Percentiles rank a stretch among this genome's conserved stretches.
Evolutionary conservation across 2,888 invertebrate genomes (phyloP).

Genomic region (Erebia epiphron): DNA sequence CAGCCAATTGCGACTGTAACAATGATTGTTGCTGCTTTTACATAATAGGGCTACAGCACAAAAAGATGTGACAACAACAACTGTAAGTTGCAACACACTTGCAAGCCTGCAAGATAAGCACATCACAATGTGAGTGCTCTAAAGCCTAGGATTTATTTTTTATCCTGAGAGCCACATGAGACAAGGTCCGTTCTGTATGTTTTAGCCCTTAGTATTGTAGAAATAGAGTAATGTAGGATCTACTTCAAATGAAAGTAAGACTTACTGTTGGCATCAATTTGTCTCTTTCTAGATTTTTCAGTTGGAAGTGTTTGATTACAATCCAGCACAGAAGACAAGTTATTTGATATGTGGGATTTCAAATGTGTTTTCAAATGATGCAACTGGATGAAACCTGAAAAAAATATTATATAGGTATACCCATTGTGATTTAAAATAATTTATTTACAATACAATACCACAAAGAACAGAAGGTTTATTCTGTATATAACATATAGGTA

Average conservation of each 20-base stretch:
- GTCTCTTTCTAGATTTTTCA: constrained; percentile 61
- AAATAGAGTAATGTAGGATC: neutral
- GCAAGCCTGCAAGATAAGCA: too few relatives aligned
- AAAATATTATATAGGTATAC: neutral
- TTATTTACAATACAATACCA: neutral
- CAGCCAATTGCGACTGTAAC: too few relatives aligned
- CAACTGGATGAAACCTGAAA: constrained; percentile 71
- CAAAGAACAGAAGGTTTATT: neutral
- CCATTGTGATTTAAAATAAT: too few relatives aligned
- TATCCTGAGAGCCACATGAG: too few relatives aligned
- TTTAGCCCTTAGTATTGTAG: too few relatives aligned
- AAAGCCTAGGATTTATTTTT: too few relatives aligned
- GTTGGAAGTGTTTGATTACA: constrained; percentile 64
- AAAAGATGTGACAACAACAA: too few relatives aligned
- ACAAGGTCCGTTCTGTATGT: too few relatives aligned
- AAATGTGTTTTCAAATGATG: constrained; percentile 70
- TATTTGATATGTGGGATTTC: constrained; percentile 58
- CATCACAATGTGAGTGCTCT: too few relatives aligned
- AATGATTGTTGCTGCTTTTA: too few relatives aligned
- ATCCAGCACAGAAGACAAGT: constrained; percentile 52
- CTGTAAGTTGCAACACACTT: too few relatives aligned
- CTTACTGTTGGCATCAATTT: constrained; percentile 63
- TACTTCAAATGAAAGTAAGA: constrained; percentile 30
- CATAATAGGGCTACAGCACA: too few relatives aligned
- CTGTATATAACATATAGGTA: neutral